phyloP scores from a whole-genome alignment of 2,888 invertebrate species.

The Tromatobia lineatoria region DNA sequence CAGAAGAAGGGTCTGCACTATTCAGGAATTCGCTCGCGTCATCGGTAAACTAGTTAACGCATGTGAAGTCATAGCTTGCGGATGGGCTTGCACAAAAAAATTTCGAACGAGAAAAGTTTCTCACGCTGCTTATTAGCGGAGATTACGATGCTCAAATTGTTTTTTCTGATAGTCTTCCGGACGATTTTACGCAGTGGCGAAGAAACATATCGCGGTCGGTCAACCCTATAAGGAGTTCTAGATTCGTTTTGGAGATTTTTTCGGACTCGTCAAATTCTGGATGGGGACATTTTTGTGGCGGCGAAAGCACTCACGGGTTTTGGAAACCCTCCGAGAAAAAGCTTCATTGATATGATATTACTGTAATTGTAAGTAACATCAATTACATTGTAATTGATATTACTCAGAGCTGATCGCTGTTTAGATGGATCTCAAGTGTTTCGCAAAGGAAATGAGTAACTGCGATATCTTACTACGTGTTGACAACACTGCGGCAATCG shows the following conservation, averaged over 20 bases:
- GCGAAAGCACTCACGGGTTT: no score
- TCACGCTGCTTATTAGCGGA: conserved; percentile 36
- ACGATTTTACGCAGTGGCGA: conserved; percentile 49
- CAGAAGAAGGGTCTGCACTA: conserved; percentile 43
- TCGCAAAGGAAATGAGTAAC: no score
- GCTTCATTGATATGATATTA: no score
- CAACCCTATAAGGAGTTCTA: conserved; percentile 40
- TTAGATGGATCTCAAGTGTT: no score
- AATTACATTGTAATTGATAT: no score
- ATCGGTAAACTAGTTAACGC: conserved; percentile 48
- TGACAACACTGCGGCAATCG: no score
- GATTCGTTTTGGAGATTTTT: conserved; percentile 55
- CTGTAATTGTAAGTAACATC: no score
- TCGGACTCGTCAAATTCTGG: conserved; percentile 63
- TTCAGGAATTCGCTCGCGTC: conserved; percentile 52
- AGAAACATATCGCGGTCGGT: conserved; percentile 29
- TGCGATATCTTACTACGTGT: no score
- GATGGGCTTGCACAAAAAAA: conserved; percentile 46
- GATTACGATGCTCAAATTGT: conserved; percentile 49
- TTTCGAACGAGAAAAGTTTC: conserved; percentile 50
- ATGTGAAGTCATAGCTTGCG: conserved; percentile 64
- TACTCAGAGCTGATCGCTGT: no score
- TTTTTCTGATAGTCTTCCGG: conserved; percentile 19
- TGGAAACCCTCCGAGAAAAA: no score
- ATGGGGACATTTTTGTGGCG: conserved; percentile 38